Evolutionary conservation across 2,888 invertebrate genomes (phyloP), one percentile per base, ranked within the genome.

Genomic region (Ditula angustiorana): DNA sequence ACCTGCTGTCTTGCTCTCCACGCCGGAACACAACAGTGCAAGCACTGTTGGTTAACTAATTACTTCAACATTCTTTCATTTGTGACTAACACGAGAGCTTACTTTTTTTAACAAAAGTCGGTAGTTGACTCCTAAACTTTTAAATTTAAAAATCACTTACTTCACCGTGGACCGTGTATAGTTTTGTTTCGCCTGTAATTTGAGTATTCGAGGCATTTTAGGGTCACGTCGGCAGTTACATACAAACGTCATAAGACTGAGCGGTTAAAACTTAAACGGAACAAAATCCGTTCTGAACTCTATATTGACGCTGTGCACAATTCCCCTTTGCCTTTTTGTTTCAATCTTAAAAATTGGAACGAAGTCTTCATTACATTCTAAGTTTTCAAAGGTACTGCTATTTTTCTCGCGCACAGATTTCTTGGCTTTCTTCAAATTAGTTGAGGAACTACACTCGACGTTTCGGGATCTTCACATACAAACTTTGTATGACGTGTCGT

Each of bases 181-280:
- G n/a, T n/a, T n/a, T n/a, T n/a, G n/a, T n/a, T n/a, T n/a, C n/a
- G n/a, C n/a, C n/a, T n/a, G n/a, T n/a, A n/a, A n/a, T 5, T n/a
- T 21, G n/a, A 41, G 46, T 23, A 33, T 41, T 13, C 41, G 2
- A 23, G n/a, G 19, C 30, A 24, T 57, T 63, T 41, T 33, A n/a
- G 57, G n/a, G 50, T 63, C 62, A 24, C 30, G 62, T 63, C 62
- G 41, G 57, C 57, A 78, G 75, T 81, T 77, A 82, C 82, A 75
- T 41, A 84, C 75, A 80, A 79, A 88, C 87, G 90, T 90, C 89
- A 90, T 90, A 92, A 91, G 91, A 92, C 92, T 90, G 91, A 90
- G 82, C 82, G 88, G 85, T 90, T 87, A 85, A 86, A 83, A 83
- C 83, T 81, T 77, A 81, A 81, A 78, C 67, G 65, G 66, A 76